A percentile compares a stretch with the other conserved stretches of the same genome.
These are phyloP conservation scores for Carabus problematicus DNA, from an alignment of 2,888 invertebrate genomes.

Conservation along the genomic window DNA sequence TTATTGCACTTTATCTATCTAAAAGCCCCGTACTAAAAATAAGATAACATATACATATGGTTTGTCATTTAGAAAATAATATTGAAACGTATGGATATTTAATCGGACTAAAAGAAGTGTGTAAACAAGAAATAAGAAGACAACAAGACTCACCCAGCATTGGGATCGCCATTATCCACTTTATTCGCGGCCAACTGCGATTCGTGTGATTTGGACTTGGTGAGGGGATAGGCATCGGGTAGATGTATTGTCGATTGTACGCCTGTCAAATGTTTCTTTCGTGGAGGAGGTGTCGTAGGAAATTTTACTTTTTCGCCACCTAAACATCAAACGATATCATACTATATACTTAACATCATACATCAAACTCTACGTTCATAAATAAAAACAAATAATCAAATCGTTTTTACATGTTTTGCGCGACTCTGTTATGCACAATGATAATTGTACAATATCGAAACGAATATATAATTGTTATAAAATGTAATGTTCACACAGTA, in stretches of 20 bases:
- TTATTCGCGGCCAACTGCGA: slow-evolving; percentile 80
- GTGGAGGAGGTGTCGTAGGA: slow-evolving; percentile 83
- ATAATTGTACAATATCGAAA: too few relatives aligned
- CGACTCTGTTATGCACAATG: too few relatives aligned
- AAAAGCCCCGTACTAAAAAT: neutral
- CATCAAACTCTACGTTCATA: neutral
- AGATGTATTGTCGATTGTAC: slow-evolving; percentile 55
- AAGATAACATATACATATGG: slow-evolving; percentile 12
- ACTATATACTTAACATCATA: neutral
- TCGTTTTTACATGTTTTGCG: too few relatives aligned
- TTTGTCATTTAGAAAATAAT: neutral
- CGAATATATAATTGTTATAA: too few relatives aligned
- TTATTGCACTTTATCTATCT: too few relatives aligned
- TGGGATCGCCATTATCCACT: slow-evolving; percentile 62
- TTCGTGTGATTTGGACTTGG: slow-evolving; percentile 92
- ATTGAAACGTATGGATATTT: neutral
- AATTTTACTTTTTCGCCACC: slow-evolving; percentile 64
- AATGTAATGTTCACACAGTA: too few relatives aligned
- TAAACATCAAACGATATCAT: slow-evolving; percentile 13
- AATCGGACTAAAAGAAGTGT: too few relatives aligned
- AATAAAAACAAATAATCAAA: too few relatives aligned
- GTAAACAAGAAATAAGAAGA: neutral
- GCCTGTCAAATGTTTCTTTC: slow-evolving; percentile 70
- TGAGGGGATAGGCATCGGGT: slow-evolving; percentile 71
- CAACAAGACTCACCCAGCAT: slow-evolving; percentile 53